Evolutionary conservation across 2,888 invertebrate genomes (phyloP), one percentile per base, ranked within the genome.

Genomic region (Polydesmus complanatus): DNA sequence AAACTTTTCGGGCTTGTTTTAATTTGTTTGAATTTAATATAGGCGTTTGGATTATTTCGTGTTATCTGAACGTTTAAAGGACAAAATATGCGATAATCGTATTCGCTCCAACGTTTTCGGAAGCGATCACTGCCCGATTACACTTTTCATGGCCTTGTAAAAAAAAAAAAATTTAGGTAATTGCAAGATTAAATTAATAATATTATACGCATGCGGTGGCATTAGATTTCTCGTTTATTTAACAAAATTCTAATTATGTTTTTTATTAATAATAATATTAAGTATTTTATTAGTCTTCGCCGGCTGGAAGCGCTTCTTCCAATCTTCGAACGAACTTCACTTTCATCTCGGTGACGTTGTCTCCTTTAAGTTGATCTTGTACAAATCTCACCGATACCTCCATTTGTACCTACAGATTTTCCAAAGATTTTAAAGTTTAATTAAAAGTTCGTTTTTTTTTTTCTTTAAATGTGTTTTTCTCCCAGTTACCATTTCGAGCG

Each of bases 271-370:
- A 50, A 50, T 50, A 21, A 50, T 22, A 51, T 51, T 3, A 11
- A 21, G 1, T 21, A 23, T 1, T 54, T 8, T 25, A 48, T 79
- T 84, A 96, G 77, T 98, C 97, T 78, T 98, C 98, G 23, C 98
- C 97, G 50, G 94, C 94, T 11, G 98, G 97, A 69, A 97, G 88
- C 1, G 95, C 93, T 76, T 98, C 98, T 78, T 97, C 96, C 71
- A 98, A 78, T 73, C 92, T 82, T 72, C 93, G 86, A 64, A 95
- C 85, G 74, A 94, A 97, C 73, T 95, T 94, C 2, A 98, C 85
- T 70, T 94, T 80, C 22, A 99, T 78, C 78, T 98, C 98, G 22
- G 96, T 98, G 37, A 85, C 83, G 66, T 84, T 82, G 73, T 97
- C 96, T 54, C 95, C 96, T 77, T 93, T 94, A 57, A 97, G 75